A percentile compares a stretch with the other conserved stretches of the same genome.
Conservation (phyloP, 2,113 vertebrate species). For the Laticauda colubrina region DNA sequence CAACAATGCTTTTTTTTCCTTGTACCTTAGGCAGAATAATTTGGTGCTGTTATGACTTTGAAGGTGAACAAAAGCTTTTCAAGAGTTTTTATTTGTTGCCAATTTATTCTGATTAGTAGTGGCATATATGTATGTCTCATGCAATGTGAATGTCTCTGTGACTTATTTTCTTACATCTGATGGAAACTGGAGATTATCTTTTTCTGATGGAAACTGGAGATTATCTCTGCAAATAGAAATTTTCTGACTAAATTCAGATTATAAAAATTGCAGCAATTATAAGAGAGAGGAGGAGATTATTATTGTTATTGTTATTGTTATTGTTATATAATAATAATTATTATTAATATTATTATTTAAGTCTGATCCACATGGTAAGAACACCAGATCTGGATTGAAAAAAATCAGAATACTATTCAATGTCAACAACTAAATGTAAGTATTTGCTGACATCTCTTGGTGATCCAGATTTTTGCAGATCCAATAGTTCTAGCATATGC, state of each 20-base stretch:
- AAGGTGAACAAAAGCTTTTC: slow-evolving; percentile 50
- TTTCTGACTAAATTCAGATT: background rate
- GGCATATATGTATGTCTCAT: slow-evolving; percentile 3
- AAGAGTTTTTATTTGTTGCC: slow-evolving; percentile 49
- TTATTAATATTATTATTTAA: background rate
- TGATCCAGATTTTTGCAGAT: background rate
- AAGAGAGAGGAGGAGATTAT: background rate
- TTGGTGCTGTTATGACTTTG: slow-evolving; percentile 52
- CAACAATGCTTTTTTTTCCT: slow-evolving; percentile 56
- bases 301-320: too few relatives aligned
- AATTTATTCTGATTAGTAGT: slow-evolving; percentile 47
- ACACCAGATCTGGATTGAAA: background rate
- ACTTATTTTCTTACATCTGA: background rate
- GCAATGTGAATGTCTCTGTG: background rate
- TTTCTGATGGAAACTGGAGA: background rate
- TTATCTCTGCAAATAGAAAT: background rate
- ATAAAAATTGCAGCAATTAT: background rate
- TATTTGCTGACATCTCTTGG: background rate
- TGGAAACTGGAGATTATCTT: background rate
- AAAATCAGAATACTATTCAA: background rate
- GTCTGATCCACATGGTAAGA: background rate
- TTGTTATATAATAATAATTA: too few relatives aligned
- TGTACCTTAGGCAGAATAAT: slow-evolving; percentile 63
- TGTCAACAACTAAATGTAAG: background rate
- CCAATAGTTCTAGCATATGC: background rate